Evolutionary conservation across 2,113 vertebrate species (phyloP).

Genomic region (Echinops telfairi): DNA sequence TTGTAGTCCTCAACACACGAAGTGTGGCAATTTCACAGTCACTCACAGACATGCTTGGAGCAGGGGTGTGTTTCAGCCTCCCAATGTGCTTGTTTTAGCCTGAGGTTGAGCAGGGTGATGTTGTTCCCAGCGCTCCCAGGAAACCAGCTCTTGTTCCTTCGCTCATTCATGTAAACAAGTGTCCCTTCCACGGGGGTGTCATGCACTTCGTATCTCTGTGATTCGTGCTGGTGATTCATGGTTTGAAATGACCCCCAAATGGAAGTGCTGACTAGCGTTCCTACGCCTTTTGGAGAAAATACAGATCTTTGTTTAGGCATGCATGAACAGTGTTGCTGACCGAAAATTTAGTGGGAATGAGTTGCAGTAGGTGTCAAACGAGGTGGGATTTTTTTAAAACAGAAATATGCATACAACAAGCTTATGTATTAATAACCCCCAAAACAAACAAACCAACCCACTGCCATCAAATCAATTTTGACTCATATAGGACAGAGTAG

Average conservation of each 20-base stretch:
- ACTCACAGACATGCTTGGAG: neutral
- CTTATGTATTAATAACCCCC: too few relatives aligned
- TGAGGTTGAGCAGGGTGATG: neutral
- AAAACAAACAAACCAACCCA: too few relatives aligned
- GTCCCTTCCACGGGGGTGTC: neutral
- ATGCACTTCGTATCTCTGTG: neutral
- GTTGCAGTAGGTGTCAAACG: neutral
- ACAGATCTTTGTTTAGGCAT: neutral
- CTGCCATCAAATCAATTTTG: too few relatives aligned
- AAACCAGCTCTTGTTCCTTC: neutral
- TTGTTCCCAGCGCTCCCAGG: neutral
- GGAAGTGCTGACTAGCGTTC: too few relatives aligned
- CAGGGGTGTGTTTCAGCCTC: neutral
- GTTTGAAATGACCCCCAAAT: too few relatives aligned
- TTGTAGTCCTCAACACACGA: neutral
- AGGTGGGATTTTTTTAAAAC: neutral
- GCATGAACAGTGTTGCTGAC: neutral
- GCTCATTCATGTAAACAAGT: neutral
- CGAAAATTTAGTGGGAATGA: neutral
- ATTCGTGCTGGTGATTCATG: neutral
- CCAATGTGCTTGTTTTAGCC: neutral
- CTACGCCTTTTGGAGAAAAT: neutral
- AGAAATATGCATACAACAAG: neutral
- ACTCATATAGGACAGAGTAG: too few relatives aligned
- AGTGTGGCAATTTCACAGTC: neutral